Base-by-base conservation (phyloP, 2,113 vertebrate species). In the Eubucco bourcierii region DNA sequence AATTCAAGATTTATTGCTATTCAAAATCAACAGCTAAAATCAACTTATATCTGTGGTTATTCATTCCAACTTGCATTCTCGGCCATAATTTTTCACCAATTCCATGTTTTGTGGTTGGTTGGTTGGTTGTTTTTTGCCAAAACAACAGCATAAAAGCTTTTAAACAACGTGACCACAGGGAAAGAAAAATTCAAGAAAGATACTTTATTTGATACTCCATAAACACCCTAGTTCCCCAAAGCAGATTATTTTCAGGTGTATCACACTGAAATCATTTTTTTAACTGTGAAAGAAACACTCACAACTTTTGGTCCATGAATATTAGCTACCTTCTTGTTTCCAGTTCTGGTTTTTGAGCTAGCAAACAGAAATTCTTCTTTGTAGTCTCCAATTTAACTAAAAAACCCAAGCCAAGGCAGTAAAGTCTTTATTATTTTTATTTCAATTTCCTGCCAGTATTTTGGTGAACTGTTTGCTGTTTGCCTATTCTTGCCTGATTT, bases 1-100 rank as follows among this genome's bases (percentile, higher is more conserved):
- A 91, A 93, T 88, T 83, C 41, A 88, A 80, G 92, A 94, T 96
- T 96, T 96, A 94, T 95, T 91, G 82, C 61, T 85, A 44, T 86
- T 90, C 90, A 87, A 91, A 95, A 94, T 93, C 88, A 95, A 83
- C 7, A 0, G 44, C 76, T 91, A 94, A 93, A 91, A 78, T 95
- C 90, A 95, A 93, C 92, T 83, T 95, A 75, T 90, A 95, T 91
- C 65, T 83, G 65, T 47, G 88, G 85, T 83, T 94, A 91, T 67
- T 94, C 46, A 47, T 56, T 75, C 76, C 82, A 95, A 29, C 73
- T 88, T 90, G 72, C 72, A 64, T 68, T 85, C 88, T 90, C 91
- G 93, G 88, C 33, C 73, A n/a, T 90, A 91, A 94, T 80, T 95
- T 95, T 94, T 88, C 80, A 95, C 90, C 80, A 94, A 83, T 90